These are phyloP conservation scores for Eupithecia centaureata DNA, from an alignment of 2,888 invertebrate species.

Conservation along the genomic window DNA sequence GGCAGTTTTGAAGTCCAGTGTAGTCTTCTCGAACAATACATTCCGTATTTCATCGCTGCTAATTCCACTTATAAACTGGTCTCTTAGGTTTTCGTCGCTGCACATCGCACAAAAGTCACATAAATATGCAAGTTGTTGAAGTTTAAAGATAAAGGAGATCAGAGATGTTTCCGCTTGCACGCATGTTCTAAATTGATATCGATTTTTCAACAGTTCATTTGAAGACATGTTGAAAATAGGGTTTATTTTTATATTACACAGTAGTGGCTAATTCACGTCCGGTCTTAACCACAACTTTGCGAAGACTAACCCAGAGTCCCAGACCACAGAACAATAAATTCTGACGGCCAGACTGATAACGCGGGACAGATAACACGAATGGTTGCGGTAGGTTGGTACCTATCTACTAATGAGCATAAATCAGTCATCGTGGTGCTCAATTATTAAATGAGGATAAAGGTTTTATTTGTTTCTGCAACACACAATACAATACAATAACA, in stretches of 20 bases:
- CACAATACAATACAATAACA: no score
- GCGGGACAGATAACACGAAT: no score
- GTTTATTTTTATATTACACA: not conserved
- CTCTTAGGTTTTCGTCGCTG: not conserved
- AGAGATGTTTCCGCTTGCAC: not conserved
- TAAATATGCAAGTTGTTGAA: not conserved
- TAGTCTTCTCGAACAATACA: not conserved
- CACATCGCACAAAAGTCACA: not conserved
- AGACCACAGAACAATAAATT: not conserved
- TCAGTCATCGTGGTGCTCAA: no score
- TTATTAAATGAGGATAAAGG: no score
- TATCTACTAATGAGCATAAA: no score
- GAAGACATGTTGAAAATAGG: not conserved
- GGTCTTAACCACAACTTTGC: not conserved
- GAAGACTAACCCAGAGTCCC: not conserved
- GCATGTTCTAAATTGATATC: slow-evolving; percentile 2
- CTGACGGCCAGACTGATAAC: no score
- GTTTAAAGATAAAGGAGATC: not conserved
- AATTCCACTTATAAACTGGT: slow-evolving; percentile 4
- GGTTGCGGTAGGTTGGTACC: no score
- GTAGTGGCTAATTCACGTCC: not conserved
- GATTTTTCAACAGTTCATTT: not conserved
- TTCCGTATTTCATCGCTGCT: slow-evolving; percentile 5
- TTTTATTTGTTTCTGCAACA: no score
- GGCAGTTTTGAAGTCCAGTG: not conserved